These are phyloP conservation scores for Brachymystax lenok DNA, from an alignment of 2,797 vertebrate genomes.

Conservation along the genomic window DNA sequence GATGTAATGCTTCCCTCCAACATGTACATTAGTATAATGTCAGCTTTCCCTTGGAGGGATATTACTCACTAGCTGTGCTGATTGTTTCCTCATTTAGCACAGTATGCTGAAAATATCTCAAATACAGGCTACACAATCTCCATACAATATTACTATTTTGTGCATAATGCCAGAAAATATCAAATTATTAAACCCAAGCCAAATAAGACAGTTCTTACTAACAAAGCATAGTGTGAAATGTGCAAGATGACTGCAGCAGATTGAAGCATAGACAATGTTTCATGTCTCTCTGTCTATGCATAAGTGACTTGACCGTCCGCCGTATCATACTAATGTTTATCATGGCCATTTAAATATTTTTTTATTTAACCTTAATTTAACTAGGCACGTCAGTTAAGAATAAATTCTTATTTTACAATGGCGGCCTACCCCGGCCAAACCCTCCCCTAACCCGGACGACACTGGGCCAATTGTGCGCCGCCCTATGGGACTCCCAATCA, in stretches of 20 bases:
- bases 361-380: too few species aligned
- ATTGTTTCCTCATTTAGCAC: slow-evolving; percentile 30
- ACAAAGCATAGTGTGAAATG: neutral
- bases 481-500: too few species aligned
- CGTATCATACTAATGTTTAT: neutral
- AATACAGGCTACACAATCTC: slow-evolving; percentile 14
- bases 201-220: neutral
- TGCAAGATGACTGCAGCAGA: neutral
- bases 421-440: too few species aligned
- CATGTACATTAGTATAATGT: slow-evolving; percentile 51
- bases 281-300: neutral
- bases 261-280: neutral
- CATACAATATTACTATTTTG: slow-evolving; percentile 7
- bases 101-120: slow-evolving; percentile 29
- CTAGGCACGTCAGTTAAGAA: too few species aligned
- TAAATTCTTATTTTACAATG: too few species aligned
- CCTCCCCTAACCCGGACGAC: too few species aligned
- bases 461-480: too few species aligned
- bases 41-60: slow-evolving; percentile 54
- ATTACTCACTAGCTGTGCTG: slow-evolving; percentile 26
- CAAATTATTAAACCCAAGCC: neutral
- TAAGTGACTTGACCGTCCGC: neutral
- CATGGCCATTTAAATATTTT: neutral
- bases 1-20: slow-evolving; percentile 24
- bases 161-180: neutral